phyloP scores from a whole-genome alignment of 2,888 invertebrate species.

The Drosophila parthenogenetica region DNA sequence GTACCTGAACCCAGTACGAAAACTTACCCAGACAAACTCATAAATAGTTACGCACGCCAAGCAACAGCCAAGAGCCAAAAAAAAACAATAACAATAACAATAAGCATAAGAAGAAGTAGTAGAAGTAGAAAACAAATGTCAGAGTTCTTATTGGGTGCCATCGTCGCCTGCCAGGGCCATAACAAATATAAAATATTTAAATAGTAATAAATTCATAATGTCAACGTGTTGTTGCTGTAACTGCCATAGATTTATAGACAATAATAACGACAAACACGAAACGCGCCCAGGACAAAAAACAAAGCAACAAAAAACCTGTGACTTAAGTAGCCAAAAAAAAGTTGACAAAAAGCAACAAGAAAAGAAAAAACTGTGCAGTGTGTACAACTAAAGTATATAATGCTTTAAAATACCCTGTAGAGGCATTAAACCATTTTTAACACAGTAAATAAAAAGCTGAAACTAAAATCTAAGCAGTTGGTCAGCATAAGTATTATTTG shows the following conservation, averaged over 20 bases:
- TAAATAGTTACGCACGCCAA: conserved; percentile 79
- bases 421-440: too few relatives aligned
- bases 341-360: conserved; percentile 28
- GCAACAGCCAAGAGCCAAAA: conserved; percentile 21
- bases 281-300: conserved; percentile 40
- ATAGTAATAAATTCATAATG: conserved; percentile 85
- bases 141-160: conserved; percentile 71
- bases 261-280: conserved; percentile 79
- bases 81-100: conserved; percentile 25
- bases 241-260: conserved; percentile 76
- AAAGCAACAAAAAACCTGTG: conserved; percentile 26
- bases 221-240: conserved; percentile 76
- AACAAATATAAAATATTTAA: conserved; percentile 82
- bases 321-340: conserved; percentile 65
- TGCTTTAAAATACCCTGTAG: neutral
- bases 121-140: conserved; percentile 37
- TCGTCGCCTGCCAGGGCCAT: conserved; percentile 78
- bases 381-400: neutral
- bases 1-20: conserved; percentile 37
- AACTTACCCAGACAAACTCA: conserved; percentile 71
- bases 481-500: too few relatives aligned
- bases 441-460: too few relatives aligned
- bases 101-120: neutral
- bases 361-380: neutral
- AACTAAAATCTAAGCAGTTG: too few relatives aligned